A percentile compares a stretch with the other conserved stretches of the same genome.
Conservation (phyloP, 23 tunicate genomes). For the Botrylloides violaceus region DNA sequence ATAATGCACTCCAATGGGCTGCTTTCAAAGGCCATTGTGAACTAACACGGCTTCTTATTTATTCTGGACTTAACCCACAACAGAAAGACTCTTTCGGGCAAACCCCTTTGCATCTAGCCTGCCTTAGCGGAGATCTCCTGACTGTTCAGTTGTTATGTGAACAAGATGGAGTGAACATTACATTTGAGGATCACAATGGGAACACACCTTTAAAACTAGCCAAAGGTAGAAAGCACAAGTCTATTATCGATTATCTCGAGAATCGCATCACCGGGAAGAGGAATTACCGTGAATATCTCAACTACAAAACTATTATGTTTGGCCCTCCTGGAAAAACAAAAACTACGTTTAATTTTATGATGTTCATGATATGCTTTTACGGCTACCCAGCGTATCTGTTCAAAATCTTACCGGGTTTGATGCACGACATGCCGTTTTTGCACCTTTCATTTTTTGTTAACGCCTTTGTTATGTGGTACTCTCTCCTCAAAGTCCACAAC, state of each 20-base stretch:
- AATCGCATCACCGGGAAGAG: constrained; percentile 4
- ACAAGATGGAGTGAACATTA: constrained; percentile 92
- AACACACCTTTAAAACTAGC: constrained; percentile 92
- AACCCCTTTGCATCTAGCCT: constrained; percentile 86
- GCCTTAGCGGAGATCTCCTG: constrained; percentile 78
- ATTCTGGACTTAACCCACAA: constrained; percentile 93
- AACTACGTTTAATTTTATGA: constrained; percentile 60
- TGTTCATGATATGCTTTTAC: constrained; percentile 52
- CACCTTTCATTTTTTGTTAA: constrained; percentile 67
- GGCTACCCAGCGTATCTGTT: constrained; percentile 86
- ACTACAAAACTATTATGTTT: constrained; percentile 58
- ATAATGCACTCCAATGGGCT: constrained; percentile 98
- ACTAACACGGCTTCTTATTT: constrained; percentile 85
- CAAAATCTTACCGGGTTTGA: constrained; percentile 76
- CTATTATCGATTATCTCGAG: constrained; percentile 44
- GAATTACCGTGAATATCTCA: background rate
- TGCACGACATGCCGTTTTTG: constrained; percentile 39
- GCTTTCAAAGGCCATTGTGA: constrained; percentile 99
- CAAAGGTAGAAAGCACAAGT: constrained; percentile 67
- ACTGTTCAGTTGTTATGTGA: constrained; percentile 90
- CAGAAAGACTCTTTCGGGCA: constrained; percentile 97
- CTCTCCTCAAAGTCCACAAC: constrained; percentile 66
- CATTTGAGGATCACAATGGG: constrained; percentile 86
- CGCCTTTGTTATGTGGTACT: constrained; percentile 66
- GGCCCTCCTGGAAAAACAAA: constrained; percentile 98